A percentile compares a stretch with the other conserved stretches of the same genome.
Evolutionary conservation across 2,888 invertebrate genomes (phyloP).

Genomic region (Drosophila mulleri): DNA sequence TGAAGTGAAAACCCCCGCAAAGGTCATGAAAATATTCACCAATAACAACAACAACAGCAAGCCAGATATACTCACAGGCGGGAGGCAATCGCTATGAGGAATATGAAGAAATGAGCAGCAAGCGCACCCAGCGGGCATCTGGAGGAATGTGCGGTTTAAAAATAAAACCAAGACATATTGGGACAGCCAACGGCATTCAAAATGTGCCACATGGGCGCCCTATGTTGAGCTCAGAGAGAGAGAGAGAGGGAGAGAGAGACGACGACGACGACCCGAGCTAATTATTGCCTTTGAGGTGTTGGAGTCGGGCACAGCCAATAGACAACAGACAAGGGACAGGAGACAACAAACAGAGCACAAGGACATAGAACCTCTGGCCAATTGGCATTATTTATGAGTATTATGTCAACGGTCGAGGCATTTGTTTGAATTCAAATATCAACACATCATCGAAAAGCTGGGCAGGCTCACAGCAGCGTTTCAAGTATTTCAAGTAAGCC

Average conservation of each 20-base stretch:
- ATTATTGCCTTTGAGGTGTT: conserved; percentile 61
- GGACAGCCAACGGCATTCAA: conserved; percentile 34
- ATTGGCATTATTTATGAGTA: conserved; percentile 69
- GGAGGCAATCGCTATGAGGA: conserved; percentile 18
- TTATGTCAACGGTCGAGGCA: conserved; percentile 53
- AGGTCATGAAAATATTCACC: conserved; percentile 72
- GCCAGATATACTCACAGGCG: conserved; percentile 30
- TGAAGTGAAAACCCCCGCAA: conserved; percentile 75
- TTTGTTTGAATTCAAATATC: conserved; percentile 77
- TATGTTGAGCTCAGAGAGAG: conserved; percentile 18
- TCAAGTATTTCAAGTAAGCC: conserved; percentile 62
- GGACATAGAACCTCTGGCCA: conserved; percentile 32
- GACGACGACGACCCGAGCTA: conserved; percentile 40
- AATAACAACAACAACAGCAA: conserved; percentile 4
- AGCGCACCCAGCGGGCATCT: conserved; percentile 69
- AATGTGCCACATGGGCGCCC: conserved; percentile 68
- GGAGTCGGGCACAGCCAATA: conserved; percentile 6
- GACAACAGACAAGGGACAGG: conserved; percentile 8
- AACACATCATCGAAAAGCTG: conserved; percentile 63
- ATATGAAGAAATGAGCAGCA: conserved; percentile 21
- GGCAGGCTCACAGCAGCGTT: conserved; percentile 38
- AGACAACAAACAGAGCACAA: conserved; percentile 25
- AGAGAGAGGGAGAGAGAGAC: conserved; percentile 2
- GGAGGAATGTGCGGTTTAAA: conserved; percentile 76
- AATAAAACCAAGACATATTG: conserved; percentile 58